Conservation (phyloP, 2,888 invertebrate genomes). For the Ceriagrion tenellum region DNA sequence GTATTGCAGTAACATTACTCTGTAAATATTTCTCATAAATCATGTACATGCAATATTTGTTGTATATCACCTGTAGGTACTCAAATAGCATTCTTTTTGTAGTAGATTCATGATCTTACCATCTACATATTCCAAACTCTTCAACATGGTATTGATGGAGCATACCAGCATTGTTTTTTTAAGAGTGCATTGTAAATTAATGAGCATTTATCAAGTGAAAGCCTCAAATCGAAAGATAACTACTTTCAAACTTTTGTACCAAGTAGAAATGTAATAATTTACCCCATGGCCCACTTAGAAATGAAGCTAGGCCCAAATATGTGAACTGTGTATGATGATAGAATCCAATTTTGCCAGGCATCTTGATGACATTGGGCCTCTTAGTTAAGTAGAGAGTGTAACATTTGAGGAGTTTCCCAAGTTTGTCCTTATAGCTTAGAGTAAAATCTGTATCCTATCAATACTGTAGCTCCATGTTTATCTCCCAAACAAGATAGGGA, state of each 20-base stretch:
- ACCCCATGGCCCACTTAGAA: slow-evolving; percentile 10
- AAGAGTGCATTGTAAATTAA: slow-evolving; percentile 63
- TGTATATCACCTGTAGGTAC: slow-evolving; percentile 60
- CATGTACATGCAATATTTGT: slow-evolving; percentile 68
- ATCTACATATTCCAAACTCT: slow-evolving; percentile 43
- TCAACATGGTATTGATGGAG: slow-evolving; percentile 48
- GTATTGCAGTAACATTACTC: slow-evolving; percentile 65
- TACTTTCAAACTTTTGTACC: slow-evolving; percentile 69
- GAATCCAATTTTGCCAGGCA: slow-evolving; percentile 19
- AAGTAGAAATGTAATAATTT: slow-evolving; percentile 44
- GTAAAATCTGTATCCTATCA: slow-evolving; percentile 45
- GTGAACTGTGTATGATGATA: slow-evolving; percentile 17
- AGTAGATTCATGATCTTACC: slow-evolving; percentile 43
- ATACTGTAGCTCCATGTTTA: slow-evolving; percentile 42
- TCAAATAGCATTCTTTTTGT: slow-evolving; percentile 55
- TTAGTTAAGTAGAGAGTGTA: slow-evolving; percentile 50
- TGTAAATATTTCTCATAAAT: slow-evolving; percentile 69
- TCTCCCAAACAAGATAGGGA: slow-evolving; percentile 46
- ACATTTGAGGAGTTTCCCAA: neutral
- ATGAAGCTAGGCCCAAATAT: slow-evolving; percentile 45
- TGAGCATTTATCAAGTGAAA: slow-evolving; percentile 63
- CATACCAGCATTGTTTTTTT: slow-evolving; percentile 32
- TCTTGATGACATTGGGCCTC: slow-evolving; percentile 43
- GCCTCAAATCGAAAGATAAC: slow-evolving; percentile 65
- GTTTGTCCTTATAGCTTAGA: slow-evolving; percentile 43